Evolutionary conservation across 2,888 invertebrate genomes (phyloP).

Genomic region (Volucella inanis): DNA sequence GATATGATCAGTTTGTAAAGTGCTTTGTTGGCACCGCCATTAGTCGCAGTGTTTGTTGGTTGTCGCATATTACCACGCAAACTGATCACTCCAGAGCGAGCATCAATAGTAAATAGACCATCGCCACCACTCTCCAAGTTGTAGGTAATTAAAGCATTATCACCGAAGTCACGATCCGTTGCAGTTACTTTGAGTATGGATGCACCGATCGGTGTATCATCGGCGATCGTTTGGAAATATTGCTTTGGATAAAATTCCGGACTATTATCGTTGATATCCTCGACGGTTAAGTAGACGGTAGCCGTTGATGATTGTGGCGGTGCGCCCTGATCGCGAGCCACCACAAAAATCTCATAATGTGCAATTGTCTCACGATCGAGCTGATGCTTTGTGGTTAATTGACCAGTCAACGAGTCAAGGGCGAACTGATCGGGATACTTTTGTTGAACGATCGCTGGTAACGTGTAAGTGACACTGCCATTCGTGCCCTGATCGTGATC

Average conservation of each 20-base stretch:
- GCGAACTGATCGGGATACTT: slow-evolving; percentile 93
- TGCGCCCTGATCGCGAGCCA: slow-evolving; percentile 95
- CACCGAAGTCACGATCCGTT: slow-evolving; percentile 93
- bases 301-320: slow-evolving; percentile 96
- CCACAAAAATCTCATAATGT: slow-evolving; percentile 91
- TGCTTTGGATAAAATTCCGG: slow-evolving; percentile 95
- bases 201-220: slow-evolving; percentile 84
- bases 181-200: slow-evolving; percentile 90
- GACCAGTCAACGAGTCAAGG: slow-evolving; percentile 92
- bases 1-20: slow-evolving; percentile 90
- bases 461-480: slow-evolving; percentile 92
- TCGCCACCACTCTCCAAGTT: slow-evolving; percentile 91
- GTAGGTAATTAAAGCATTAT: slow-evolving; percentile 92
- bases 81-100: slow-evolving; percentile 89
- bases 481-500: slow-evolving; percentile 97
- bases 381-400: slow-evolving; percentile 89
- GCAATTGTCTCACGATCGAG: slow-evolving; percentile 92
- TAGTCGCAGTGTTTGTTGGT: slow-evolving; percentile 80
- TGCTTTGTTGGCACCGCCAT: slow-evolving; percentile 83
- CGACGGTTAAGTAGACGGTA: slow-evolving; percentile 90
- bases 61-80: slow-evolving; percentile 86
- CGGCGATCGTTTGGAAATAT: slow-evolving; percentile 91
- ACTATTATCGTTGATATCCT: slow-evolving; percentile 96
- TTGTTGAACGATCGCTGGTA: slow-evolving; percentile 90
- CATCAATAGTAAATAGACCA: slow-evolving; percentile 91